Evolutionary conservation across 1,140 invertebrate species (phyloP), one percentile per base, ranked within the genome.

Genomic region (Luehdorfia chinensis): DNA sequence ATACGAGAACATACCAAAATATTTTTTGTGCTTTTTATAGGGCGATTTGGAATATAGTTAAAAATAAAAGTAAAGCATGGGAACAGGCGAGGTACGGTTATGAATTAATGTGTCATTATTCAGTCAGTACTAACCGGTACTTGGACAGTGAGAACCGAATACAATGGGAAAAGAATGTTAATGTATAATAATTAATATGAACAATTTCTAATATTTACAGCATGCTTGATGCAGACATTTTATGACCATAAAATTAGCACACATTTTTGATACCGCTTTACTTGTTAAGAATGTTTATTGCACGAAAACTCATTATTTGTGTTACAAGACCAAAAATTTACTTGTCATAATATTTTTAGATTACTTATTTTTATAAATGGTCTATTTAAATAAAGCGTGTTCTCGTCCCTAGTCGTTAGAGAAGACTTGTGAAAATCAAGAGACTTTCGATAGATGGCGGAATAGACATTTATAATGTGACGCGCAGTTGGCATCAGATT

Each of bases 51-150:
- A 51, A 56, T 67, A 61, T 53, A 55, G 51, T 58, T 50, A 46
- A 53, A 39, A 54, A 49, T 34, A 54, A 63, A 61, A 68, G 68
- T 75, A 75, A 73, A 66, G 61, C 67, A 74, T 76, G 70, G 47
- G 73, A 76, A 76, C 6, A 34, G 39, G 47, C 54, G 43, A 47
- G 47, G 49, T 23, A 37, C 15, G 33, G 45, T 59, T 68, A 69
- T 66, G 58, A 60, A 70, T 63, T 70, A 75, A 75, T 76, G 58
- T 58, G 60, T 58, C 66, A 69, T 68, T 69, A 68, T 66, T n/a
- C n/a, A n/a, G n/a, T n/a, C n/a, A n/a, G n/a, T n/a, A 66, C 61
- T 72, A 65, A 48, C 43, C 71, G 65, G 66, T 61, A 53, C 61
- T 70, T 67, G 74, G 68, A 32, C 66, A 80, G 72, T 77, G 75